These are phyloP conservation scores for Formica exsecta DNA, from an alignment of 1,140 invertebrate species.

Conservation along the genomic window DNA sequence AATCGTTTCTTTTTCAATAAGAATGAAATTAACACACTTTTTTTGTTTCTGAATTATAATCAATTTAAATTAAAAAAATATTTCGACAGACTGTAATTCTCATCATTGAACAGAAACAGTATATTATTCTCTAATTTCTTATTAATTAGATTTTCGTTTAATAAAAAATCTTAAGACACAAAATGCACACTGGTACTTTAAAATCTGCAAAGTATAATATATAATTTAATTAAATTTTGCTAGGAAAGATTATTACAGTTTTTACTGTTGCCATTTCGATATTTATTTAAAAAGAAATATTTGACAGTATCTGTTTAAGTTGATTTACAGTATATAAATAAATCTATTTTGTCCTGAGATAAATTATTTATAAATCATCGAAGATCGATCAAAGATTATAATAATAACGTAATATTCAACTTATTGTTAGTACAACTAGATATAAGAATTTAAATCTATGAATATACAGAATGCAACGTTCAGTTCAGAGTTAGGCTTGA, in stretches of 20 bases:
- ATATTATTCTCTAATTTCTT: neutral
- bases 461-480: neutral
- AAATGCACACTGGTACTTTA: neutral
- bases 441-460: conserved; percentile 18
- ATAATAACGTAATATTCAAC: neutral
- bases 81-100: neutral
- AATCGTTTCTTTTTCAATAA: neutral
- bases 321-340: neutral
- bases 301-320: conserved; percentile 12
- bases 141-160: neutral
- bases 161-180: neutral
- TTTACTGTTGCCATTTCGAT: too few relatives aligned
- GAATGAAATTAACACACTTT: neutral
- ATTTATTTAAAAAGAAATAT: neutral
- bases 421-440: neutral
- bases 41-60: neutral
- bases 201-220: neutral
- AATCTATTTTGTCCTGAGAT: conserved; percentile 3
- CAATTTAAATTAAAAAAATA: neutral
- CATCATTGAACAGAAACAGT: neutral
- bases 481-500: neutral
- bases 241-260: conserved; percentile 2
- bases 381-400: neutral
- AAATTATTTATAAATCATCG: conserved; percentile 1
- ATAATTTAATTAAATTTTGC: conserved; percentile 11